Conservation (phyloP, 2,113 vertebrate genomes). For the Solenodon paradoxus region DNA sequence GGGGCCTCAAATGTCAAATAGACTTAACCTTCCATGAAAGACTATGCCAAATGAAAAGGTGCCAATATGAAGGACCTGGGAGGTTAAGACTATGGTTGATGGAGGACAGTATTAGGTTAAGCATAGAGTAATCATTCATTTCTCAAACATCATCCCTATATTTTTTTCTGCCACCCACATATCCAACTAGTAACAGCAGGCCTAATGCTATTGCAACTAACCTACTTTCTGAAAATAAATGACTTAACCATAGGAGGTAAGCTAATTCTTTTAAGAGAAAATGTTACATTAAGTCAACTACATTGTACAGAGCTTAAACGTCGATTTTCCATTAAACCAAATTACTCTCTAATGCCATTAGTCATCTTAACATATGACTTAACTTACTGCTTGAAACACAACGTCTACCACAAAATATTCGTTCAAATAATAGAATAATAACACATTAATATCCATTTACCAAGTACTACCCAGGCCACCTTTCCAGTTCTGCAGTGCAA, state of each 20-base stretch:
- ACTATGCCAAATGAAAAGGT: background rate
- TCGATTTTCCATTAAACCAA: slow-evolving; percentile 42
- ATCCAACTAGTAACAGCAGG: slow-evolving; percentile 55
- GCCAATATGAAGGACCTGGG: background rate
- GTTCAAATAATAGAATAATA: background rate
- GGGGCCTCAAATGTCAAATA: background rate
- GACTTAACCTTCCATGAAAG: background rate
- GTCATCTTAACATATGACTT: slow-evolving; percentile 45
- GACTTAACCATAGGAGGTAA: slow-evolving; percentile 55
- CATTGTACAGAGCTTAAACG: slow-evolving; percentile 37
- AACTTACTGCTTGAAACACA: slow-evolving; percentile 11
- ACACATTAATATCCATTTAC: background rate
- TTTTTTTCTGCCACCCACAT: slow-evolving; percentile 1
- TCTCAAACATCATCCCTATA: background rate
- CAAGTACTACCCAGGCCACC: background rate
- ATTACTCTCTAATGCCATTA: slow-evolving; percentile 29
- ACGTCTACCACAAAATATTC: background rate
- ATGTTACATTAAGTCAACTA: slow-evolving; percentile 47
- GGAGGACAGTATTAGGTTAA: background rate
- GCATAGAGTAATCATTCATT: background rate
- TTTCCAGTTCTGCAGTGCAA: background rate
- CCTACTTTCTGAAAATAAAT: slow-evolving; percentile 70
- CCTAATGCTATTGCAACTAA: slow-evolving; percentile 37
- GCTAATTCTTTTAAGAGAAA: slow-evolving; percentile 46
- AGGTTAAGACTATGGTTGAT: background rate